Percentiles rank a stretch among this genome's conserved stretches.
phyloP scores from a whole-genome alignment of 2,888 invertebrate genomes.

The Macrophya alboannulata region DNA sequence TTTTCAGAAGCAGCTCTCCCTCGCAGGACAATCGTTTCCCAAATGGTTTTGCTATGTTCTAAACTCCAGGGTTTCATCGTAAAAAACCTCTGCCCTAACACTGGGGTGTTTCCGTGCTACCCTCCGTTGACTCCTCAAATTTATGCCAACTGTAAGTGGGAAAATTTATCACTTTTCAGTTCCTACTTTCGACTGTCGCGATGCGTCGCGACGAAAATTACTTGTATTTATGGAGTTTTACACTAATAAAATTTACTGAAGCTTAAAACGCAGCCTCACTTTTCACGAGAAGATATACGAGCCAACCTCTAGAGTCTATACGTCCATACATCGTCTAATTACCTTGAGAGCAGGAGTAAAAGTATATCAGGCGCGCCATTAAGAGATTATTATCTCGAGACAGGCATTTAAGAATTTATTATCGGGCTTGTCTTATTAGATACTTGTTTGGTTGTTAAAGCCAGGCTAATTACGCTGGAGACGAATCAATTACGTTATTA shows the following conservation, averaged over 20 bases:
- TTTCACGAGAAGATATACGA: conserved; percentile 5
- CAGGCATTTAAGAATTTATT: not conserved
- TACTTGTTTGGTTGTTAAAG: not conserved
- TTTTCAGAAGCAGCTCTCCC: conserved; percentile 74
- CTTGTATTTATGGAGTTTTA: conserved; percentile 25
- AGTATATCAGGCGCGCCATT: not conserved
- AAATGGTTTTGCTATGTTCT: conserved; percentile 85
- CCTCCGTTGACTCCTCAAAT: conserved; percentile 85
- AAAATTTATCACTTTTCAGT: conserved; percentile 40
- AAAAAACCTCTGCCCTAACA: conserved; percentile 81
- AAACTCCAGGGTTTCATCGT: conserved; percentile 86
- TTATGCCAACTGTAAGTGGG: conserved; percentile 85
- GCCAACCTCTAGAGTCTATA: not conserved
- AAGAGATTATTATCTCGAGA: not conserved
- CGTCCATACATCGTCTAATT: not conserved
- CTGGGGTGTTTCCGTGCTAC: conserved; percentile 84
- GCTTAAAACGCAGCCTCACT: not conserved
- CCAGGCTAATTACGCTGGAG: not conserved
- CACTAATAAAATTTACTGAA: not conserved
- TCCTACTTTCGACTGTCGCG: not conserved
- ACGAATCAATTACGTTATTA: not conserved
- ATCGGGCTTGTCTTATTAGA: not conserved
- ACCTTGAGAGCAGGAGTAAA: conserved; percentile 24
- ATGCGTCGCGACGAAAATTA: conserved; percentile 16
- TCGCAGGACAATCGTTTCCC: conserved; percentile 81